Percentiles rank a stretch among this genome's conserved stretches.
Conservation (phyloP, 2,113 vertebrate genomes). For the Vireo altiloquus region DNA sequence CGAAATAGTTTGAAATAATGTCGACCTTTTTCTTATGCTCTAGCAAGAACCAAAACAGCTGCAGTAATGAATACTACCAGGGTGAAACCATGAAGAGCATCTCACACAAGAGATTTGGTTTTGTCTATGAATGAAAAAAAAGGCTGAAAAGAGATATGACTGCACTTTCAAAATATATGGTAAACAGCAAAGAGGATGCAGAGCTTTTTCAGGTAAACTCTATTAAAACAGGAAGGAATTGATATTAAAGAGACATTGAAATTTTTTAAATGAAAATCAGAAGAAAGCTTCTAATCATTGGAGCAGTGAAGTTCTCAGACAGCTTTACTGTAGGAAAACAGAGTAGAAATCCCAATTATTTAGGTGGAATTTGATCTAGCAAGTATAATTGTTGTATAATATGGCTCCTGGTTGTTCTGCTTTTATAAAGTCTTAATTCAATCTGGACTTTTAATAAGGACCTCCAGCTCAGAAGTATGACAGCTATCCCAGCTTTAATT, state of each 20-base stretch:
- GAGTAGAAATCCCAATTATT: not conserved
- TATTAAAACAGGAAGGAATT: not conserved
- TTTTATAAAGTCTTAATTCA: not conserved
- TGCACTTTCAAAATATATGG: not conserved
- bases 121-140: not conserved
- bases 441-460: not conserved
- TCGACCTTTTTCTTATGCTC: not conserved
- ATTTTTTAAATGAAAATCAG: not conserved
- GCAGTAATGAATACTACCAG: not conserved
- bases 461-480: not conserved
- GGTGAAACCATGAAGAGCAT: not conserved
- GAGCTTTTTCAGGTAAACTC: not conserved
- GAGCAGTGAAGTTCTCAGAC: not conserved
- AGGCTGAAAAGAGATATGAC: not conserved
- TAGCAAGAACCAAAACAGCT: not conserved
- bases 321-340: not conserved
- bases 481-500: not conserved
- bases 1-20: not conserved
- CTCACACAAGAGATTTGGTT: not conserved
- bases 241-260: not conserved
- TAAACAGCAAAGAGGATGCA: not conserved
- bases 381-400: not conserved
- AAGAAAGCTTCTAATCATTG: not conserved
- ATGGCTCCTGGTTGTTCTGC: not conserved
- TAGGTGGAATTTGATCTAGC: not conserved